Percentiles rank a stretch among this genome's conserved stretches.
These are phyloP conservation scores for Cottoperca gobio DNA, from an alignment of 2,797 vertebrate genomes.

Conservation along the genomic window DNA sequence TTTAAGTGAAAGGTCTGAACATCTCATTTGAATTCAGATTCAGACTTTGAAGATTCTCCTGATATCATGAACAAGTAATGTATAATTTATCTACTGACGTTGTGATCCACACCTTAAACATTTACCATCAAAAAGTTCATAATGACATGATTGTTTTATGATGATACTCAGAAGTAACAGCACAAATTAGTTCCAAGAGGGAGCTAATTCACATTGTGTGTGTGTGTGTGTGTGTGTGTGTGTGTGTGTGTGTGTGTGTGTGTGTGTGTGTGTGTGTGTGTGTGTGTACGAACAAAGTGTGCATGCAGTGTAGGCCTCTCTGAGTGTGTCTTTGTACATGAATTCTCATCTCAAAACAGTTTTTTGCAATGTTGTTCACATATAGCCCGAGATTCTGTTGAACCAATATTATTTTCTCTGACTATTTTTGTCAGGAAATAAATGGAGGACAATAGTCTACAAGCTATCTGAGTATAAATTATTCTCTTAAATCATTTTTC, in stretches of 20 bases:
- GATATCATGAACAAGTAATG: not conserved
- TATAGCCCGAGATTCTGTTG: not conserved
- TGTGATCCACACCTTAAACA: not conserved
- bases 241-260: no score
- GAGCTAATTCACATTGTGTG: constrained; percentile 25
- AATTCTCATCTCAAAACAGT: constrained; percentile 44
- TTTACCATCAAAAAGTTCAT: constrained; percentile 2
- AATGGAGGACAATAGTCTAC: not conserved
- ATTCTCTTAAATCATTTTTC: no score
- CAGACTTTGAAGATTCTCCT: no score
- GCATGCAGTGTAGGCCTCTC: not conserved
- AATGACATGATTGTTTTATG: constrained; percentile 3
- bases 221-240: not conserved
- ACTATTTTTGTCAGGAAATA: not conserved
- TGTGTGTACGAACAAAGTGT: constrained; percentile 20
- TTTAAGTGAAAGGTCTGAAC: no score
- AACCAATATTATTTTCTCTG: not conserved
- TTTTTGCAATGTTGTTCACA: constrained; percentile 28
- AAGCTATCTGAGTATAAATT: not conserved
- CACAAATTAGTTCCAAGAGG: constrained; percentile 31
- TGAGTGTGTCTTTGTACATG: constrained; percentile 10
- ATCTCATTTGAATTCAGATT: no score
- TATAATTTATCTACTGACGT: not conserved
- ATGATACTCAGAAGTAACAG: constrained; percentile 5
- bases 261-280: constrained; percentile 2